phyloP scores from a whole-genome alignment of 2,113 vertebrate species.

The Hystrix cristata region DNA sequence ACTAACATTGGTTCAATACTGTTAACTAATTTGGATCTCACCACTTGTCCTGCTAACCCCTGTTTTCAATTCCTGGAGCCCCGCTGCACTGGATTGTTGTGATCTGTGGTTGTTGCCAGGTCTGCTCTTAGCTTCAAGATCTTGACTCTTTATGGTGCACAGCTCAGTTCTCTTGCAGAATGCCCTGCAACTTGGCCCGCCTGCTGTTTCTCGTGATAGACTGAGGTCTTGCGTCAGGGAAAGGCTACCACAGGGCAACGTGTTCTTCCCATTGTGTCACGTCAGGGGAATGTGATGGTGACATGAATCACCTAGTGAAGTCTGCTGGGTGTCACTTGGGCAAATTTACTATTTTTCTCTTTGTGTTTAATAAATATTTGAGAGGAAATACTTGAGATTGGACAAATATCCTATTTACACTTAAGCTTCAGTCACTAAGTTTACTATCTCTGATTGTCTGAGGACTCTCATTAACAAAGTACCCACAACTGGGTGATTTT shows the following conservation, averaged over 20 bases:
- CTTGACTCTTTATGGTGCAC: background rate
- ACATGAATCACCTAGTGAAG: background rate
- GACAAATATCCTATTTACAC: background rate
- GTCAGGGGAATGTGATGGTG: accelerated
- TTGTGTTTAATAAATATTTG: background rate
- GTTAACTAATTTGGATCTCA: background rate
- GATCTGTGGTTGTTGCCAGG: background rate
- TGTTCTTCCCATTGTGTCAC: accelerated
- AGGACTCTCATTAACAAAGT: background rate
- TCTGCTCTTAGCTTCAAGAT: background rate
- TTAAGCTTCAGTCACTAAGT: background rate
- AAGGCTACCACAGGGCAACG: accelerated
- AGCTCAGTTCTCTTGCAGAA: background rate
- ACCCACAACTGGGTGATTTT: background rate
- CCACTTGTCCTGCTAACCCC: accelerated
- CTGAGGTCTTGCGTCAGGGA: background rate
- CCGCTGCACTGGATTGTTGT: accelerated
- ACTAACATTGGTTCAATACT: background rate
- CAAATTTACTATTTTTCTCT: background rate
- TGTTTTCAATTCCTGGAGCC: background rate
- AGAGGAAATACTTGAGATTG: background rate
- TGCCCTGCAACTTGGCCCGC: background rate
- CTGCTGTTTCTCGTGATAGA: background rate
- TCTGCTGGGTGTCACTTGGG: background rate
- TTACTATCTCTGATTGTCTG: background rate